phyloP scores from a whole-genome alignment of 2,113 vertebrate species.

The Pithys albifrons region DNA sequence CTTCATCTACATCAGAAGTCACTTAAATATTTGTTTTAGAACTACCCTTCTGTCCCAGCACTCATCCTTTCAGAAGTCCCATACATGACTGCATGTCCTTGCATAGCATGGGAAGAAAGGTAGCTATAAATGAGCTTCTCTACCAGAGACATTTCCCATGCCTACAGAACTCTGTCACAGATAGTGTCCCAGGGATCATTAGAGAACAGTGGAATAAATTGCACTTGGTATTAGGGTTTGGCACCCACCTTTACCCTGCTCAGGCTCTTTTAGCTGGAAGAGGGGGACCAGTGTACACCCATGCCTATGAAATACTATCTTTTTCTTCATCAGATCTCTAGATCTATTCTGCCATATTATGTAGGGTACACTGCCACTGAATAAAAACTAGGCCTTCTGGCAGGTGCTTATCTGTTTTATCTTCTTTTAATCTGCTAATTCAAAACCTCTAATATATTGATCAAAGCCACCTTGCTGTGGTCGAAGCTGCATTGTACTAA shows the following conservation, averaged over 20 bases:
- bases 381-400: neutral
- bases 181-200: neutral
- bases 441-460: neutral
- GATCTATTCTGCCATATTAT: neutral
- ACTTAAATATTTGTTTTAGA: neutral
- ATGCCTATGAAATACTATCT: neutral
- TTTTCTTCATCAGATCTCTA: neutral
- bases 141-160: neutral
- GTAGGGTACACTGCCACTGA: neutral
- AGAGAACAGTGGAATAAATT: neutral
- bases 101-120: neutral
- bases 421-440: neutral
- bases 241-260: neutral
- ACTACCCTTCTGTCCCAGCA: neutral
- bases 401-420: neutral
- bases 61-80: neutral
- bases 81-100: rapidly evolving
- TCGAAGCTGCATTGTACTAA: neutral
- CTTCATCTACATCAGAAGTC: neutral
- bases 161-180: neutral
- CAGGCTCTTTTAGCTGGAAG: neutral
- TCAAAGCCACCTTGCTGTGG: neutral
- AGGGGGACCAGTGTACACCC: neutral
- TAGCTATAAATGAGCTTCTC: neutral
- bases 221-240: neutral